Percentiles rank a stretch among this genome's conserved stretches.
phyloP scores from a whole-genome alignment of 2,888 invertebrate species.

The Unio pictorum region DNA sequence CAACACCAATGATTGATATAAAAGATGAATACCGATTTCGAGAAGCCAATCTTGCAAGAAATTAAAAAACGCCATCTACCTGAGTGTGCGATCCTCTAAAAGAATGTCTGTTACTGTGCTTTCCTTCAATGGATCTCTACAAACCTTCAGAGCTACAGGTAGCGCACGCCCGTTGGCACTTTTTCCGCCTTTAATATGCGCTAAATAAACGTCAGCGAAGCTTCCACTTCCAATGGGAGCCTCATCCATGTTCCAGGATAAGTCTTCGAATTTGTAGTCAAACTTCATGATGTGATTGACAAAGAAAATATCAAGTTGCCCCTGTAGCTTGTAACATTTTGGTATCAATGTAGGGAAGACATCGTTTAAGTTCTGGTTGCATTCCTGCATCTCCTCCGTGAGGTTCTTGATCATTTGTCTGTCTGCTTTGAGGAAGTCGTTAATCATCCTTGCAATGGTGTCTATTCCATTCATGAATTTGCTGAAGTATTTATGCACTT shows the following conservation, averaged over 20 bases:
- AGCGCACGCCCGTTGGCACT: constrained; percentile 2
- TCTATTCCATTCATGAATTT: constrained; percentile 50
- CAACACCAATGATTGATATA: too few relatives aligned
- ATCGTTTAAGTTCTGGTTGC: constrained; percentile 39
- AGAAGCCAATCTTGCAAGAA: too few relatives aligned
- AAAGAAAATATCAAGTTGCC: constrained; percentile 56
- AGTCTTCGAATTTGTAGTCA: constrained; percentile 48
- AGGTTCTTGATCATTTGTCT: constrained; percentile 47
- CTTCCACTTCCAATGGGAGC: constrained; percentile 53
- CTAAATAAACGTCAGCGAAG: constrained; percentile 59
- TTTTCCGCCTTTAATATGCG: constrained; percentile 12
- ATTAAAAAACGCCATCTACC: constrained; percentile 27
- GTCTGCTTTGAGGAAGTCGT: constrained; percentile 59
- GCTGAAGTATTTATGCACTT: constrained; percentile 50
- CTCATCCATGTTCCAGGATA: constrained; percentile 39
- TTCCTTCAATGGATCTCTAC: constrained; percentile 40
- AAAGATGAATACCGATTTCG: too few relatives aligned
- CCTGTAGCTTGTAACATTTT: constrained; percentile 32
- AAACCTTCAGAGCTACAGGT: constrained; percentile 50
- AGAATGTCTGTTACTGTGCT: constrained; percentile 51
- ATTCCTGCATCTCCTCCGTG: constrained; percentile 35
- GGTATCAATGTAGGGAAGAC: constrained; percentile 42
- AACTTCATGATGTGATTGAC: constrained; percentile 54
- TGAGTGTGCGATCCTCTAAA: constrained; percentile 57
- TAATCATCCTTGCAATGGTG: constrained; percentile 49